Percentiles rank a stretch among this genome's conserved stretches.
These are phyloP conservation scores for Parazoanthus atlanticus DNA, from an alignment of 92 coral and sea anemone species.

Conservation along the genomic window DNA sequence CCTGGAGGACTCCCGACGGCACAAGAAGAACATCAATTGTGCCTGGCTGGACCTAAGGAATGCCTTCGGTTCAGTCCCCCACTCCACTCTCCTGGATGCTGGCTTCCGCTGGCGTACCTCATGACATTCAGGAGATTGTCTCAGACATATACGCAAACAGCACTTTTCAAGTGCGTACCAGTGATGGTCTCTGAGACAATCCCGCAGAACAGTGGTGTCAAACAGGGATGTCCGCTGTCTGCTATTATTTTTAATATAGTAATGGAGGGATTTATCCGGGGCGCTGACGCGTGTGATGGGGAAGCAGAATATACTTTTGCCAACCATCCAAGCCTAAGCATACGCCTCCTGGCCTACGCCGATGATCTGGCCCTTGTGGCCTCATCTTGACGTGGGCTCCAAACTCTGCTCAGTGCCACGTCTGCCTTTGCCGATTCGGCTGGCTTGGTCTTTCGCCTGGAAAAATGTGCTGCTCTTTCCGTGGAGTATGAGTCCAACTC, in stretches of 20 bases:
- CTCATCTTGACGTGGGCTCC: not conserved
- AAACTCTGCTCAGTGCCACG: slow-evolving; percentile 1
- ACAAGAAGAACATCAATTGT: not conserved
- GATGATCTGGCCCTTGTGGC: not conserved
- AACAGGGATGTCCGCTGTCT: too few species aligned
- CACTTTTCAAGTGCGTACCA: too few species aligned
- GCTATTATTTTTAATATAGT: not conserved
- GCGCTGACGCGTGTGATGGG: not conserved
- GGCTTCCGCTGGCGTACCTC: not conserved
- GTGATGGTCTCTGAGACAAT: too few species aligned
- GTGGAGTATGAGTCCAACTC: too few species aligned
- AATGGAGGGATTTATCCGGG: slow-evolving; percentile 24
- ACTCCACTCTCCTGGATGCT: slow-evolving; percentile 3
- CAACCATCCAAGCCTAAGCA: not conserved
- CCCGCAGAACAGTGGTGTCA: too few species aligned
- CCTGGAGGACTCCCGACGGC: not conserved
- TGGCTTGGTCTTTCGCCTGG: not conserved
- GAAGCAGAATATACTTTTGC: not conserved
- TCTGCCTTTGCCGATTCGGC: not conserved
- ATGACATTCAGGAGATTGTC: not conserved
- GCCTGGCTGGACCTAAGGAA: slow-evolving; percentile 8
- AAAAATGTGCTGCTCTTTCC: too few species aligned
- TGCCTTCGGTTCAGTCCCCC: not conserved
- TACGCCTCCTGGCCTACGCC: not conserved
- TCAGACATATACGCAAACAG: too few species aligned